Evolutionary conservation across 2,888 invertebrate genomes (phyloP), one percentile per base, ranked within the genome.

Genomic region (Lacanobia oleracea): DNA sequence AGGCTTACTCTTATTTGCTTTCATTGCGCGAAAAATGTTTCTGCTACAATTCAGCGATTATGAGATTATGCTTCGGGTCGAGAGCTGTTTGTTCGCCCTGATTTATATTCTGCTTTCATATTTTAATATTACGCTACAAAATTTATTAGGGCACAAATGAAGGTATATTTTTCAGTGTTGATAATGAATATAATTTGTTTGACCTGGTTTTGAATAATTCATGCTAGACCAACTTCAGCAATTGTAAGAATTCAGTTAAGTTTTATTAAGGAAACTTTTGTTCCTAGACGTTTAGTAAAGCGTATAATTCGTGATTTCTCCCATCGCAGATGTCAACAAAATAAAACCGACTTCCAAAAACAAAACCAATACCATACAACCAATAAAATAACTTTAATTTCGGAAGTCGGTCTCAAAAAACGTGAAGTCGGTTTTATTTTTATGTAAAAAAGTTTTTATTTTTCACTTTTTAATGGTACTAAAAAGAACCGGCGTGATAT

Each of bases 21-120:
- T 81, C 51, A 75, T 75, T 71, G 66, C 27, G 59, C 23, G 54
- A 64, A 71, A 70, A 75, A 76, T 75, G 14, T 80, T 71, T 75
- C 37, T 59, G 65, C 27, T 65, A 79, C 57, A 79, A 75, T 66
- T 69, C 37, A 10, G 64, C 62, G 70, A 79, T 78, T 78, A 78
- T 63, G 65, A 70, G 75, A 70, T 78, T 70, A 75, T 18, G 53
- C n/a, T 33, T 45, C n/a, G 66, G 70, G 65, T 53, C 57, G 69
- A 76, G 51, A 62, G 51, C 18, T 77, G 77, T 78, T 78, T 61
- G 65, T 72, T 72, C n/a, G 23, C 45, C 27, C 51, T 72, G 54
- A 65, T 76, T 75, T 71, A 71, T 77, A 60, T 77, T 71, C 53
- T 43, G 59, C 64, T 71, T 50, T 56, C 37, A 64, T 74, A 79